These are phyloP conservation scores for Schrankia costaestrigalis DNA, from an alignment of 2,888 invertebrate genomes.

Conservation along the genomic window DNA sequence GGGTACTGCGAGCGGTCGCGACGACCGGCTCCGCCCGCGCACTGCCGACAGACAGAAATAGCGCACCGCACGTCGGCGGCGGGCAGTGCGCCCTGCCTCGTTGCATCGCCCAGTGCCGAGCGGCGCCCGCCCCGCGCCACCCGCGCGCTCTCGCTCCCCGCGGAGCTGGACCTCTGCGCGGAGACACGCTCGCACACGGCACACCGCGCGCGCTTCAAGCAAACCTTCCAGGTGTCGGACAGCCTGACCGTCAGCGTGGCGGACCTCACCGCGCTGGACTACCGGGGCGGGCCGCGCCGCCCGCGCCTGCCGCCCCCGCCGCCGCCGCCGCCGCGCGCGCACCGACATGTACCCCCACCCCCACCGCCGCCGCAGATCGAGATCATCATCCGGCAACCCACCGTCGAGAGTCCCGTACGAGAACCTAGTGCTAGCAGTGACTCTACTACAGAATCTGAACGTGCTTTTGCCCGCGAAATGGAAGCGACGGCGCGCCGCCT, in stretches of 20 bases:
- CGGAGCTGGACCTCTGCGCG: slow-evolving; percentile 83
- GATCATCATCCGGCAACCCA: slow-evolving; percentile 37
- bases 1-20: slow-evolving; percentile 85
- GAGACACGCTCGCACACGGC: slow-evolving; percentile 55
- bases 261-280: slow-evolving; percentile 81
- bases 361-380: slow-evolving; percentile 52
- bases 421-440: slow-evolving; percentile 73
- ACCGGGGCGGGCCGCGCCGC: slow-evolving; percentile 66
- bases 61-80: slow-evolving; percentile 53
- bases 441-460: slow-evolving; percentile 74
- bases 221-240: slow-evolving; percentile 70
- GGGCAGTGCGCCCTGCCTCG: slow-evolving; percentile 68
- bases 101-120: slow-evolving; percentile 52
- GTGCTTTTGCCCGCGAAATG: slow-evolving; percentile 70
- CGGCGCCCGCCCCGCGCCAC: slow-evolving; percentile 60
- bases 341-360: slow-evolving; percentile 36
- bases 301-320: slow-evolving; percentile 67
- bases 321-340: slow-evolving; percentile 47
- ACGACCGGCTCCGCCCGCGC: slow-evolving; percentile 56
- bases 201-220: slow-evolving; percentile 69
- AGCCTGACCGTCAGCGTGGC: slow-evolving; percentile 82
- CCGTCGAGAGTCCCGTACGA: slow-evolving; percentile 47
- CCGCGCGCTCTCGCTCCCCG: slow-evolving; percentile 81
- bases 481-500: slow-evolving; percentile 69
- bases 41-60: slow-evolving; percentile 59